These are phyloP conservation scores for Thalassophryne amazonica DNA, from an alignment of 2,797 vertebrate genomes.

Conservation along the genomic window DNA sequence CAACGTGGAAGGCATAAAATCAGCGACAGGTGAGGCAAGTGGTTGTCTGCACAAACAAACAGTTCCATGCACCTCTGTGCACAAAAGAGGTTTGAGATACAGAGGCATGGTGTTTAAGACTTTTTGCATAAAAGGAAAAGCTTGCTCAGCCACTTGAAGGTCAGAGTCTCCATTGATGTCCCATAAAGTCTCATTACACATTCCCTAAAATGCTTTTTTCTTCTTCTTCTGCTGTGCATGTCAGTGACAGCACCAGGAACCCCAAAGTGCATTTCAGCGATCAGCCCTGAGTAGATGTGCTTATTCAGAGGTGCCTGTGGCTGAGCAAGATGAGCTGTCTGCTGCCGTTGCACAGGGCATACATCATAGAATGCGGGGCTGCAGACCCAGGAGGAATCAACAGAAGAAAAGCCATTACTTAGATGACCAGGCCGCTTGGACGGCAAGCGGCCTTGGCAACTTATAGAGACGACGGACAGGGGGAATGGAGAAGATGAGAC, in stretches of 20 bases:
- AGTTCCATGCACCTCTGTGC: too few species aligned
- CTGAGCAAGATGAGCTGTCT: conserved; percentile 69
- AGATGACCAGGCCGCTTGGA: conserved; percentile 61
- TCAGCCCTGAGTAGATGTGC: conserved; percentile 52
- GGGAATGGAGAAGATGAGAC: conserved; percentile 27
- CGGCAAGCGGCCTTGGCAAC: conserved; percentile 44
- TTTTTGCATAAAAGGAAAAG: too few species aligned
- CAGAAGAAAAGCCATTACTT: conserved; percentile 67
- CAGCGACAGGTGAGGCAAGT: too few species aligned
- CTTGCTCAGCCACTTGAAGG: not conserved
- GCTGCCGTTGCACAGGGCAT: conserved; percentile 57
- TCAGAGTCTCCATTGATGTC: conserved; percentile 5
- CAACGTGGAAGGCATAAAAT: conserved; percentile 17
- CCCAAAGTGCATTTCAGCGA: conserved; percentile 53
- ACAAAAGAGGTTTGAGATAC: too few species aligned
- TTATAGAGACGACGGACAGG: conserved; percentile 33
- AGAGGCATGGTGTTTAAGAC: too few species aligned
- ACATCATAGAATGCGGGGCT: conserved; percentile 53
- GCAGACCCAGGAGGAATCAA: conserved; percentile 54
- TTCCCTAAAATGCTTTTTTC: conserved; percentile 24
- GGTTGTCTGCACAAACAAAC: too few species aligned
- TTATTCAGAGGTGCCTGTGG: conserved; percentile 62
- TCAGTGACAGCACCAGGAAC: conserved; percentile 30
- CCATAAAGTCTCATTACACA: conserved; percentile 24
- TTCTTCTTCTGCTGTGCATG: conserved; percentile 26